Evolutionary conservation across 2,888 invertebrate species (phyloP).

Genomic region (Frankliniella fusca): DNA sequence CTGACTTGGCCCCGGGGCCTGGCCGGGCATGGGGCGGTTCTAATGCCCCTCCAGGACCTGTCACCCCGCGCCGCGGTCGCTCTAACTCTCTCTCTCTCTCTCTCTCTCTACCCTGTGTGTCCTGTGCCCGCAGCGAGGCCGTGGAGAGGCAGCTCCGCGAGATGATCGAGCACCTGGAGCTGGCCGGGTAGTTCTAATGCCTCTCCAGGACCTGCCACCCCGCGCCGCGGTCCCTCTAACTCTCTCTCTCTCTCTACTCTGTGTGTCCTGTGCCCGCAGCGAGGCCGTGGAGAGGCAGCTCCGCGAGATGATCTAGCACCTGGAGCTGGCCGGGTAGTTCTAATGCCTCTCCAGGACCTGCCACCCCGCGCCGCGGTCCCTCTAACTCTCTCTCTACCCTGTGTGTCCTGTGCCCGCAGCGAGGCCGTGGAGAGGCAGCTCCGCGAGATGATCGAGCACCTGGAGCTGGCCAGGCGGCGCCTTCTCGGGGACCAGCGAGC

Average conservation of each 20-base stretch:
- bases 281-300: slow-evolving; percentile 9
- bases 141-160: slow-evolving; percentile 11
- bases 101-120: not conserved
- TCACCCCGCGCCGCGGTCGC: not conserved
- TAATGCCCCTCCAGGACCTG: not conserved
- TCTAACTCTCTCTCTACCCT: not conserved
- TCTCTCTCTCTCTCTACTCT: no score
- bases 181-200: not conserved
- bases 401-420: slow-evolving; percentile 9
- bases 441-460: slow-evolving; percentile 8
- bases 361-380: not conserved
- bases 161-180: slow-evolving; percentile 11
- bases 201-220: not conserved
- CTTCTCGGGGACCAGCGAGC: not conserved
- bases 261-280: slow-evolving; percentile 12
- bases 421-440: slow-evolving; percentile 9
- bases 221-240: not conserved
- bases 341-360: not conserved
- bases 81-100: no score
- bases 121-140: slow-evolving; percentile 5
- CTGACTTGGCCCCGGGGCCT: no score
- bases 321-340: no score
- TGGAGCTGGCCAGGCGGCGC: slow-evolving; percentile 9
- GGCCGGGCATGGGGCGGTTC: no score
- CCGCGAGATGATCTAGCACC: slow-evolving; percentile 5